A percentile compares a stretch with the other conserved stretches of the same genome.
phyloP scores from a whole-genome alignment of 2,888 invertebrate species.

The Abrostola tripartita region DNA sequence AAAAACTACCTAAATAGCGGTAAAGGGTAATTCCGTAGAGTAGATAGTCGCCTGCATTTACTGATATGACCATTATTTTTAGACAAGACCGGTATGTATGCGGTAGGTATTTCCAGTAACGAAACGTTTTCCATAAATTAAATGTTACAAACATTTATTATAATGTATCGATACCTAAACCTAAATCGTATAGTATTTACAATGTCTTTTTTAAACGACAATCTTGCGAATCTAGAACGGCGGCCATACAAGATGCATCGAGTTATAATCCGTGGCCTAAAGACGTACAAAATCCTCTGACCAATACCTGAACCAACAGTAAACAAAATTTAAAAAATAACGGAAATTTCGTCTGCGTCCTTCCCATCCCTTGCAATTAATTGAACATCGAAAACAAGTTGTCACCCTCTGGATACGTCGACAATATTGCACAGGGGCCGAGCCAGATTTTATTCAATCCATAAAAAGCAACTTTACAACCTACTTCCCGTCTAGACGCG shows the following conservation, averaged over 20 bases:
- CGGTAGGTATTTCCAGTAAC: conserved; percentile 3
- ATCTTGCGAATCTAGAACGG: too few species aligned
- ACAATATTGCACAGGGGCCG: conserved; percentile 48
- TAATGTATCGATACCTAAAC: background rate
- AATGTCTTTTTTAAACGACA: too few species aligned
- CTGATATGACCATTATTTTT: conserved; percentile 15
- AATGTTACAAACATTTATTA: background rate
- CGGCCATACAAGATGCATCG: too few species aligned
- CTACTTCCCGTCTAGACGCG: conserved; percentile 80
- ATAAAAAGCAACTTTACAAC: conserved; percentile 69
- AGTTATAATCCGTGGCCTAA: too few species aligned
- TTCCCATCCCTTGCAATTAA: conserved; percentile 49
- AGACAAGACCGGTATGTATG: background rate
- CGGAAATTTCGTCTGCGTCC: conserved; percentile 10
- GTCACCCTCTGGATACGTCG: conserved; percentile 48
- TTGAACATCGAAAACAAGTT: conserved; percentile 56
- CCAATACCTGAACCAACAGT: background rate
- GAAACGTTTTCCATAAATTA: conserved; percentile 14
- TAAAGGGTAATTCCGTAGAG: conserved; percentile 24
- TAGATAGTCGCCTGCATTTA: conserved; percentile 8
- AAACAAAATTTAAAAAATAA: background rate
- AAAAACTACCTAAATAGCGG: conserved; percentile 26
- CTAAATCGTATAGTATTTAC: too few species aligned
- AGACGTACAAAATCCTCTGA: background rate
- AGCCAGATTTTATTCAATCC: conserved; percentile 68